Percentiles rank a stretch among this genome's conserved stretches.
Evolutionary conservation across 1,140 invertebrate species (phyloP).

Genomic region (Magallana ariakensis): DNA sequence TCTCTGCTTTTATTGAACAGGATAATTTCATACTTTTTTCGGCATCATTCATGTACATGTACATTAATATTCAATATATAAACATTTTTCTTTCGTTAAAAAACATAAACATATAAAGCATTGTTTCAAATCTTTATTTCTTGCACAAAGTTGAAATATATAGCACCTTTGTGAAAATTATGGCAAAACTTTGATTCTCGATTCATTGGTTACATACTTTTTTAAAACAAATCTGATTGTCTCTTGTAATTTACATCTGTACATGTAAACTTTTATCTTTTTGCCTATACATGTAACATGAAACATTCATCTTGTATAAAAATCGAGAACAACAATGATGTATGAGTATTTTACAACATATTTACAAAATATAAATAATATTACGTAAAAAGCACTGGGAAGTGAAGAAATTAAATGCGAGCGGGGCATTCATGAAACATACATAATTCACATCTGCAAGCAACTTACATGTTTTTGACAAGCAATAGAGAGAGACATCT

Average conservation of each 20-base stretch:
- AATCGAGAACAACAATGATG: slow-evolving; percentile 16
- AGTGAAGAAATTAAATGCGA: slow-evolving; percentile 15
- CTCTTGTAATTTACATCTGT: slow-evolving; percentile 19
- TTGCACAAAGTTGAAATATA: slow-evolving; percentile 34
- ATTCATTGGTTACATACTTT: slow-evolving; percentile 25
- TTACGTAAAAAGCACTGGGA: slow-evolving; percentile 31
- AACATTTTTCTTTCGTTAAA: too few species aligned
- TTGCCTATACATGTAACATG: slow-evolving; percentile 2
- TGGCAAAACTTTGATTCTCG: slow-evolving; percentile 31
- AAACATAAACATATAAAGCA: not conserved
- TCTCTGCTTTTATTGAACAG: too few species aligned
- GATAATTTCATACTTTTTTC: too few species aligned
- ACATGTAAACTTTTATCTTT: slow-evolving; percentile 7
- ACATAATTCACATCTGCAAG: slow-evolving; percentile 32
- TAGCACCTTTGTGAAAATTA: slow-evolving; percentile 34
- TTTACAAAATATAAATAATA: slow-evolving; percentile 35
- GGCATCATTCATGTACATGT: too few species aligned
- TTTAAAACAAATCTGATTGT: not conserved
- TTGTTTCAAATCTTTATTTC: slow-evolving; percentile 26
- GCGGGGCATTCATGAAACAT: slow-evolving; percentile 18
- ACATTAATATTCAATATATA: too few species aligned
- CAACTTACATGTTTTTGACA: slow-evolving; percentile 13
- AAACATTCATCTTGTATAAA: not conserved
- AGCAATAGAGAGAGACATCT: not conserved
- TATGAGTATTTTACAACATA: slow-evolving; percentile 35